These are phyloP conservation scores for Cyrtonyx montezumae DNA, from an alignment of 2,113 vertebrate genomes.

Conservation along the genomic window DNA sequence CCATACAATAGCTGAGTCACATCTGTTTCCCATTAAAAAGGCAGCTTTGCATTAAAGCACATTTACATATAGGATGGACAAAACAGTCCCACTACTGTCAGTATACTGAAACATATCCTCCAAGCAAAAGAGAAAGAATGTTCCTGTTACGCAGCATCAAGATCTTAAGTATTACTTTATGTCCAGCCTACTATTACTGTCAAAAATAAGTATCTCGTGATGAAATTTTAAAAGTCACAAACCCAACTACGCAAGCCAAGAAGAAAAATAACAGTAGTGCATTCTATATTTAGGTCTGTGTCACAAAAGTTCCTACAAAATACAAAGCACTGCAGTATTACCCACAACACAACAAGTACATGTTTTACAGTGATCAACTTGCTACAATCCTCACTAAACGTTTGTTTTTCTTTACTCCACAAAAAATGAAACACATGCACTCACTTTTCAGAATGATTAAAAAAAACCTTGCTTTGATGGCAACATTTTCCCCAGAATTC, in stretches of 20 bases:
- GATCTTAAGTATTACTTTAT: neutral
- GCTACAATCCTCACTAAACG: neutral
- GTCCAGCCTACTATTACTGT: neutral
- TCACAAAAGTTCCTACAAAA: neutral
- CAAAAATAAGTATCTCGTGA: neutral
- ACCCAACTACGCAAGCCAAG: neutral
- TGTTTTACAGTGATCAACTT: neutral
- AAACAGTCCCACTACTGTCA: neutral
- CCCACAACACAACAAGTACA: neutral
- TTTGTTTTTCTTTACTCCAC: neutral
- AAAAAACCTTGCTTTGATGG: neutral
- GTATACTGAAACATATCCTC: neutral
- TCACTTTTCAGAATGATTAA: neutral
- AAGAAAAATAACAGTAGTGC: neutral
- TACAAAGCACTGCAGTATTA: neutral
- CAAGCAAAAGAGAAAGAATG: neutral
- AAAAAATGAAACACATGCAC: neutral
- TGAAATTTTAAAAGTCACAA: neutral
- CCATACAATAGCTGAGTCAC: neutral
- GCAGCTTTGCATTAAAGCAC: neutral
- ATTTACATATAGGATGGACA: neutral
- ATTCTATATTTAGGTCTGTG: neutral
- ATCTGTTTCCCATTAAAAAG: neutral
- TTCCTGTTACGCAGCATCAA: neutral
- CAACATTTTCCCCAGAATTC: neutral